These are phyloP conservation scores for Neoitamus cyanurus DNA, from an alignment of 2,888 invertebrate genomes.

Conservation along the genomic window DNA sequence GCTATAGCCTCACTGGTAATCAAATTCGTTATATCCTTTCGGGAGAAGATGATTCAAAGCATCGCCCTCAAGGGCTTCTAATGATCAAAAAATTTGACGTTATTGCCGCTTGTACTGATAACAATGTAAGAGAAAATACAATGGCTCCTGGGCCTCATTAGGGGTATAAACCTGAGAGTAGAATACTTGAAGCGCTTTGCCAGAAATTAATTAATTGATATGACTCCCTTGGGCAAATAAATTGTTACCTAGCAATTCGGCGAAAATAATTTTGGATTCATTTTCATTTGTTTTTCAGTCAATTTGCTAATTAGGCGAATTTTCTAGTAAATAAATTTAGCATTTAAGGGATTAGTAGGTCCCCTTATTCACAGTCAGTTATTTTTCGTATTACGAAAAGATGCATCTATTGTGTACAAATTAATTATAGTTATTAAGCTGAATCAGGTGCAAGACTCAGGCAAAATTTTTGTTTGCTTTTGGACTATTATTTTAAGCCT, in stretches of 20 bases:
- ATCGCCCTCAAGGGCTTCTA: not conserved
- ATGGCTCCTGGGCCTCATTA: not conserved
- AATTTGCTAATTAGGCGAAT: not conserved
- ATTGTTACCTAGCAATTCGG: not conserved
- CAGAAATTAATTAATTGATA: not conserved
- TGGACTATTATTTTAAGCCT: no score
- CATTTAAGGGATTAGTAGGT: no score
- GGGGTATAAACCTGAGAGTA: not conserved
- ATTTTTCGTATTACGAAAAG: no score
- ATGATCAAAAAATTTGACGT: not conserved
- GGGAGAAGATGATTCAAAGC: not conserved
- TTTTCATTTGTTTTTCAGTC: not conserved
- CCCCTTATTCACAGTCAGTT: no score
- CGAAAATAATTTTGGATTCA: not conserved
- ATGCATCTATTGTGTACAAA: no score
- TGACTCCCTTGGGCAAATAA: not conserved
- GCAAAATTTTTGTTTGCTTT: no score
- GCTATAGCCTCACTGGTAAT: not conserved
- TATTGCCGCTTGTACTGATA: not conserved
- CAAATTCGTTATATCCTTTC: not conserved
- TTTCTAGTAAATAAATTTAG: not conserved
- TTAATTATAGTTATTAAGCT: no score
- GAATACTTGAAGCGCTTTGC: not conserved
- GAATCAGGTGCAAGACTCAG: no score
- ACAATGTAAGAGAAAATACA: not conserved